phyloP scores from a whole-genome alignment of 2,113 vertebrate genomes.

The Protobothrops mucrosquamatus region DNA sequence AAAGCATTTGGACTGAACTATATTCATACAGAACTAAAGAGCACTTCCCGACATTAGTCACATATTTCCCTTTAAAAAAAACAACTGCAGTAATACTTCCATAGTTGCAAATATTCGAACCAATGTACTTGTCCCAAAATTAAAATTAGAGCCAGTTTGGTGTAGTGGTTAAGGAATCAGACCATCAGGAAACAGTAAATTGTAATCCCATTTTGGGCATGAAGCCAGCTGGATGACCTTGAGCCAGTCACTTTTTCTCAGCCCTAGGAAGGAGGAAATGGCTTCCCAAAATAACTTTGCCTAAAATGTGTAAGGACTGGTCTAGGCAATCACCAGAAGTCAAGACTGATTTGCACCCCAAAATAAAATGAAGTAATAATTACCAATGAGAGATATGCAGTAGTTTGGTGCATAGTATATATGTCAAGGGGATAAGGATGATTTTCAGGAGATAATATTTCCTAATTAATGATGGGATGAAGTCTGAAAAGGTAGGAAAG shows the following conservation, averaged over 20 bases:
- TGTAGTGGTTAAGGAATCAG: background rate
- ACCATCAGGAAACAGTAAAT: background rate
- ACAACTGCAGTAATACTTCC: background rate
- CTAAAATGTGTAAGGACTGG: background rate
- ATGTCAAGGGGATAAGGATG: conserved; percentile 41
- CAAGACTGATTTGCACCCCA: background rate
- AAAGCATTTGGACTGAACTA: conserved; percentile 11
- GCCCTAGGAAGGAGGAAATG: background rate
- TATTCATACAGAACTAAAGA: background rate
- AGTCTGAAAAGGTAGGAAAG: conserved; percentile 60
- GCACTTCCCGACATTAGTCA: conserved; percentile 22
- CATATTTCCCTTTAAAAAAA: conserved; percentile 22
- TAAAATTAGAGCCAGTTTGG: background rate
- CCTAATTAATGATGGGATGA: conserved; percentile 57
- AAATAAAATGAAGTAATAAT: conserved; percentile 23
- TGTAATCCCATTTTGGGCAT: background rate
- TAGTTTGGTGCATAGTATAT: conserved; percentile 41
- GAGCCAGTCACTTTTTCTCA: background rate
- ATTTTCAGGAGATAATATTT: conserved; percentile 54
- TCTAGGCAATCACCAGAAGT: background rate
- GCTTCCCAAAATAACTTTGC: background rate
- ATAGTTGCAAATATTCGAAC: conserved; percentile 14
- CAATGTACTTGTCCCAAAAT: conserved; percentile 36
- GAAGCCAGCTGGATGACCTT: background rate
- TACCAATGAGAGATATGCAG: conserved; percentile 44